These are phyloP conservation scores for Chromobotia macracanthus DNA, from an alignment of 2,797 vertebrate species.

Conservation along the genomic window DNA sequence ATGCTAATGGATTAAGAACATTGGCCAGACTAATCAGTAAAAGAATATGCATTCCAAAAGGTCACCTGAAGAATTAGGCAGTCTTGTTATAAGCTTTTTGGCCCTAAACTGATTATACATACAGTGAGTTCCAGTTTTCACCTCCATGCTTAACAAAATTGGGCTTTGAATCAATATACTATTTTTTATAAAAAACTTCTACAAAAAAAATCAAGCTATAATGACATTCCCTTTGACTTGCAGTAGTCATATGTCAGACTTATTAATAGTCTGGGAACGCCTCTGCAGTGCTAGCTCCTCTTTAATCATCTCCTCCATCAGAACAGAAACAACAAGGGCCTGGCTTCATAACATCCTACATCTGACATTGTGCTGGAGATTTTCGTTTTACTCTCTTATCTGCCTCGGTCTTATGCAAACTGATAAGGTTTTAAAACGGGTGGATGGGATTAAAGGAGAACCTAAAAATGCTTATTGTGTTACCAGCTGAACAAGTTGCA, in stretches of 20 bases:
- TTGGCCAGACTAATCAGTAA: constrained; percentile 18
- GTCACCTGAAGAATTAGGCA: constrained; percentile 27
- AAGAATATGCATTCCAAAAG: constrained; percentile 19
- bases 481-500: constrained; percentile 30
- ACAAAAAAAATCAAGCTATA: background rate
- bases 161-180: constrained; percentile 25
- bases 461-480: constrained; percentile 47
- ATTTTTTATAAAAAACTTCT: constrained; percentile 10
- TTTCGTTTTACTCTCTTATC: constrained; percentile 44
- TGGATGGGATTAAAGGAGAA: constrained; percentile 43
- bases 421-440: constrained; percentile 53
- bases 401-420: constrained; percentile 43
- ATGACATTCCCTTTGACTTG: constrained; percentile 22
- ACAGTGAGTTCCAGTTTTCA: constrained; percentile 22
- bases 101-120: constrained; percentile 28
- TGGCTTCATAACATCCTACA: constrained; percentile 48
- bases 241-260: constrained; percentile 42
- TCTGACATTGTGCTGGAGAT: constrained; percentile 53
- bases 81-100: constrained; percentile 9
- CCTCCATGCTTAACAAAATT: constrained; percentile 14
- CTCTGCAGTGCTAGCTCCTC: constrained; percentile 24
- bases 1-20: constrained; percentile 35
- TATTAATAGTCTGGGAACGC: constrained; percentile 44
- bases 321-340: constrained; percentile 43
- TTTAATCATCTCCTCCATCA: constrained; percentile 56